Base-by-base conservation (phyloP, 2,888 invertebrate species). In the Anodontia alba region DNA sequence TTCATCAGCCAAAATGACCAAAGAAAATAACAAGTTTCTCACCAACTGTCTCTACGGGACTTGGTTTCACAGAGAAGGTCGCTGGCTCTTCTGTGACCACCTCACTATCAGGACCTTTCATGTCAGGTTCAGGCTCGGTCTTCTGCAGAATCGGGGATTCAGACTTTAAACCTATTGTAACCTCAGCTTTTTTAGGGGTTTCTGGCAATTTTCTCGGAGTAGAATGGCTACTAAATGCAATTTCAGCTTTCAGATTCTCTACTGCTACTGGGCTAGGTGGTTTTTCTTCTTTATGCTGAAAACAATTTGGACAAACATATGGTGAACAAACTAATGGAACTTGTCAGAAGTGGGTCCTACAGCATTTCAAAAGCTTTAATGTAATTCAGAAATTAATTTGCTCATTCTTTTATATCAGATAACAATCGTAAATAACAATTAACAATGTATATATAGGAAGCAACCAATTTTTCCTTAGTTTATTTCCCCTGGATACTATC, bases 1-100 rank as follows among this genome's bases (percentile, higher is more conserved):
- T n/a, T n/a, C n/a, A n/a, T n/a, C n/a, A n/a, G n/a, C n/a, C n/a
- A n/a, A n/a, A n/a, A n/a, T n/a, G n/a, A n/a, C n/a, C n/a, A n/a
- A n/a, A n/a, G n/a, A n/a, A n/a, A n/a, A n/a, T n/a, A n/a, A n/a
- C n/a, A n/a, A n/a, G n/a, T 38, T 38, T 38, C 62, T 62, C 33
- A 62, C 46, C 20, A 20, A 71, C 71, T 49, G 20, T 51, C 20
- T 67, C 42, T 0, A 68, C 73, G 38, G 78, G 73, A 68, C 78
- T 78, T 20, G 78, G 72, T 12, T 33, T 31, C 33, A 51, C 26
- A 36, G 80, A 80, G 17, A 87, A 76, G 1, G 84, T 87, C 31
- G 66, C 57, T 66, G 83, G 83, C 69, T 87, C 81, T 36, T 83
- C 81, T 31, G 76, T 78, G 43, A 83, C 31, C 26, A 68, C 80